Base-by-base conservation (phyloP, 2,797 vertebrate species). In the Ptychobarbus kaznakovi region DNA sequence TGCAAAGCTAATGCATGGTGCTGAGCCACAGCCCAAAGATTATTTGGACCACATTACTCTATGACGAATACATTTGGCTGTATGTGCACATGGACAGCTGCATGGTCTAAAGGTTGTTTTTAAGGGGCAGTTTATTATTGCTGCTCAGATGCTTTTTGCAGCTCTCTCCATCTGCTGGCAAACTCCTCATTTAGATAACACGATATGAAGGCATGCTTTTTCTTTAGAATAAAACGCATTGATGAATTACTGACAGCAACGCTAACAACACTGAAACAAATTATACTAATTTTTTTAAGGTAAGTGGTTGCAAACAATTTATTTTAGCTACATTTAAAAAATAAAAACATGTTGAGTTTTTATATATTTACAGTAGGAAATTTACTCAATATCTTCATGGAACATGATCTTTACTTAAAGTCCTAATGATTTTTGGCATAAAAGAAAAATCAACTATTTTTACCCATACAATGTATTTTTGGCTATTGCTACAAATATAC, bases 11-110 rank as follows among this genome's bases (percentile, higher is more conserved):
- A 69, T 56, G 69, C 51, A 84, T 32, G 22, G 8, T 66, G 20
- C 46, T 68, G 58, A 72, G 35, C 61, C 42, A n/a, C 8, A 81
- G 32, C 69, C 38, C 53, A 32, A 46, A 42, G 46, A 58, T 6
- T 66, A 63, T 78, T 76, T 81, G 70, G 70, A 77, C 81, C 76
- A 83, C 42, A 81, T 83, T 65, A 61, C 38, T 78, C 58, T 66
- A 74, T 87, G 80, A 72, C 77, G 75, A 81, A 86, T 80, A 74
- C 32, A 84, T 83, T 70, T 78, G 56, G 58, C 78, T 78, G 82
- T 51, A 75, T 81, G 82, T 42, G 72, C 20, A 32, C 72, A 81
- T 76, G 72, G 82, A 81, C 78, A 77, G 69, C 42, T 49, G 74
- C 53, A 73, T 58, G 46, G 32, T 72, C 35, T 78, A 78, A 56